Percentiles rank a stretch among this genome's conserved stretches.
These are phyloP conservation scores for Acanthoscelides obtectus DNA, from an alignment of 2,888 invertebrate species.

Conservation along the genomic window DNA sequence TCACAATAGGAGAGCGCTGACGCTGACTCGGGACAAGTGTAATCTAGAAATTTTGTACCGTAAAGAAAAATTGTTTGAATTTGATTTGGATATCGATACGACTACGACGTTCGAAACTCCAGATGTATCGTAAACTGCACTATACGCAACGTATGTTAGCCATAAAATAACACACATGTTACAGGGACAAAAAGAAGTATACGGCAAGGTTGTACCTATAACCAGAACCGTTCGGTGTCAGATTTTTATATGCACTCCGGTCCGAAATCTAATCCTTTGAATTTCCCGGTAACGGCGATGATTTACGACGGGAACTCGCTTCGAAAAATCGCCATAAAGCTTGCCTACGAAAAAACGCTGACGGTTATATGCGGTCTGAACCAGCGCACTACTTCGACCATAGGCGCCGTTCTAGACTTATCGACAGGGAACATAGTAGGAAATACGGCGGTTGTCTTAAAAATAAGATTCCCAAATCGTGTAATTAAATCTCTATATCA, in stretches of 20 bases:
- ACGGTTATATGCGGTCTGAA: neutral
- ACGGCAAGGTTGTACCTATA: neutral
- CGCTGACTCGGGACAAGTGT: too few relatives aligned
- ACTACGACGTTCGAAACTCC: neutral
- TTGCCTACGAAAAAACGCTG: neutral
- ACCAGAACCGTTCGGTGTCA: neutral
- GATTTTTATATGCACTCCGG: neutral
- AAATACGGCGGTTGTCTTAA: too few relatives aligned
- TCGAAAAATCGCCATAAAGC: slow-evolving; percentile 17
- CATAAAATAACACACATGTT: neutral
- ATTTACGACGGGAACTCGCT: neutral
- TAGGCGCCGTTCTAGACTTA: neutral
- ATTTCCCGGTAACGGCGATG: neutral
- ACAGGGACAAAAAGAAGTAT: neutral
- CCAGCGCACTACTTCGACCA: neutral
- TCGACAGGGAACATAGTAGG: too few relatives aligned
- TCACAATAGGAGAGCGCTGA: too few relatives aligned
- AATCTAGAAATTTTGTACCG: too few relatives aligned
- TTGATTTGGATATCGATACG: too few relatives aligned
- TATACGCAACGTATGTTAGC: neutral
- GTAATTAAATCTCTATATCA: too few relatives aligned
- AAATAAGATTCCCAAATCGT: too few relatives aligned
- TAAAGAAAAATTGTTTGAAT: too few relatives aligned
- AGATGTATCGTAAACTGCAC: neutral
- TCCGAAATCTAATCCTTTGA: neutral